phyloP scores from a whole-genome alignment of 2,888 invertebrate genomes.

The Drosophila greeni region DNA sequence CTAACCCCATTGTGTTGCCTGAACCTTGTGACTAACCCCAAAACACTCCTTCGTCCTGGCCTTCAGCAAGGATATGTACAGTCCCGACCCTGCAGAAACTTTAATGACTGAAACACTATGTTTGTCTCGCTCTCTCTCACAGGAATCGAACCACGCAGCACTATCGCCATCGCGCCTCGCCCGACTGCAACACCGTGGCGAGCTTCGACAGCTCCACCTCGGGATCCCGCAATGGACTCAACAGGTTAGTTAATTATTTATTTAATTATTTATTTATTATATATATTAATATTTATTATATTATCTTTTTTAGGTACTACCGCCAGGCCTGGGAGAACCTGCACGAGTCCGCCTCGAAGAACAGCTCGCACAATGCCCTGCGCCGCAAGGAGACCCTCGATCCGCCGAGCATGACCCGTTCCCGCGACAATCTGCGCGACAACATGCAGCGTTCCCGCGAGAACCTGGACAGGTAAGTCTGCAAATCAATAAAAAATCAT shows the following conservation, averaged over 20 bases:
- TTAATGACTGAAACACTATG: not conserved
- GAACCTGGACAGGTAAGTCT: constrained; percentile 77
- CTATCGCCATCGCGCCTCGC: constrained; percentile 92
- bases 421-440: constrained; percentile 77
- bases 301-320: constrained; percentile 83
- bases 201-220: constrained; percentile 93
- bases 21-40: constrained; percentile 52
- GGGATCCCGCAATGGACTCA: constrained; percentile 89
- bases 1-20: constrained; percentile 33
- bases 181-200: constrained; percentile 94
- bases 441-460: constrained; percentile 79
- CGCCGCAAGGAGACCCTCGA: constrained; percentile 86
- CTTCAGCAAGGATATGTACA: not conserved
- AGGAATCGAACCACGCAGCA: constrained; percentile 91
- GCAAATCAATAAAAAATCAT: no score
- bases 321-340: constrained; percentile 96
- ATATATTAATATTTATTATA: not conserved
- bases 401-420: constrained; percentile 80
- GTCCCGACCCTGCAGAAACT: no score
- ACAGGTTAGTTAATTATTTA: no score
- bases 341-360: constrained; percentile 87
- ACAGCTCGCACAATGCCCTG: constrained; percentile 81
- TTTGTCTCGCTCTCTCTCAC: not conserved
- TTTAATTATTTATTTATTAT: not conserved
- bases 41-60: constrained; percentile 30